Conservation (phyloP, 2,797 vertebrate species). For the Fistularia tabacaria region DNA sequence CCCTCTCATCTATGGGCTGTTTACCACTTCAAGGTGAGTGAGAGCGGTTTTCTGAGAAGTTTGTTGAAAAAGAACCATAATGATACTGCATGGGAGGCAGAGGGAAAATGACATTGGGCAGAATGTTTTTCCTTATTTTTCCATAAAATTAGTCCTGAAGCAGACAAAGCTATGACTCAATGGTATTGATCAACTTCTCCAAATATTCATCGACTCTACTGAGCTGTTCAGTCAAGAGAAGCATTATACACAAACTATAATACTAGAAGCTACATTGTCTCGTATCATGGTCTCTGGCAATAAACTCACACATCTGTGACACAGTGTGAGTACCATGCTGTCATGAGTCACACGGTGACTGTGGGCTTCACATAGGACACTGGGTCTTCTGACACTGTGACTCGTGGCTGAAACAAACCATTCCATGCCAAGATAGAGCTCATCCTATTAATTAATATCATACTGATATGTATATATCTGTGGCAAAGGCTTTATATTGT, state of each 20-base stretch:
- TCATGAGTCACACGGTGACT: constrained; percentile 20
- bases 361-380: constrained; percentile 5
- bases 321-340: constrained; percentile 11
- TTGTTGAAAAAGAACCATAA: constrained; percentile 3
- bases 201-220: constrained; percentile 6
- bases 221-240: too few species aligned
- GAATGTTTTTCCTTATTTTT: background rate
- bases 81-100: constrained; percentile 2
- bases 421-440: constrained; percentile 1
- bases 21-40: constrained; percentile 78
- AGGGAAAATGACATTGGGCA: constrained; percentile 11
- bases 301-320: background rate
- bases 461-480: constrained; percentile 1
- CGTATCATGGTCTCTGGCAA: background rate
- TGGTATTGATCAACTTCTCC: constrained; percentile 9
- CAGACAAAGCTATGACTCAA: constrained; percentile 1
- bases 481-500: background rate
- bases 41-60: background rate
- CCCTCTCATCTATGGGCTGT: constrained; percentile 81
- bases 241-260: too few species aligned
- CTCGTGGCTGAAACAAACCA: constrained; percentile 23
- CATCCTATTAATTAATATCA: constrained; percentile 18
- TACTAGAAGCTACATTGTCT: too few species aligned
- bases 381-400: constrained; percentile 13
- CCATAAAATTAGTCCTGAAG: too few species aligned